These are phyloP conservation scores for Embiotoca jacksoni DNA, from an alignment of 2,113 vertebrate species.

Conservation along the genomic window DNA sequence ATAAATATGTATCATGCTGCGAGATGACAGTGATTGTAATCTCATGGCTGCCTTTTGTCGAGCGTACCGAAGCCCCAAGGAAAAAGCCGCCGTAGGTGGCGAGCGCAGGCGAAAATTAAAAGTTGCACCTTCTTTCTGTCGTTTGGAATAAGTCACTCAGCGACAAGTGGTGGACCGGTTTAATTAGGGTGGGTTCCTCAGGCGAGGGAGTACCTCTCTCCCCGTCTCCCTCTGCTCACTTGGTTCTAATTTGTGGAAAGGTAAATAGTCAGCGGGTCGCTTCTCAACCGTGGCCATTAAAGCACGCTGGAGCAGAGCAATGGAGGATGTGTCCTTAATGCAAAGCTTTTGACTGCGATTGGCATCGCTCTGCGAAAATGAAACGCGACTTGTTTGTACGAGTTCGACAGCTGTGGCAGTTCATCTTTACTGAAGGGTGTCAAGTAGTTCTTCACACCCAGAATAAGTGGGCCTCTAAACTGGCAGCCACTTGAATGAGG, in stretches of 20 bases:
- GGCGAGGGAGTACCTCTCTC: slow-evolving; percentile 3
- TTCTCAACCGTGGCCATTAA: slow-evolving; percentile 55
- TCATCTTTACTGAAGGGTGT: slow-evolving; percentile 58
- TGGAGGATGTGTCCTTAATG: slow-evolving; percentile 65
- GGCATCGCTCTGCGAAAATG: slow-evolving; percentile 47
- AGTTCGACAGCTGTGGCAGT: slow-evolving; percentile 69
- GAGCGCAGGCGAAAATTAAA: slow-evolving; percentile 47
- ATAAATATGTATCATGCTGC: slow-evolving; percentile 79
- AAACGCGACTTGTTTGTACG: slow-evolving; percentile 72
- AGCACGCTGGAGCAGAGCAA: slow-evolving; percentile 63
- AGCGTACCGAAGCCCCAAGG: slow-evolving; percentile 45
- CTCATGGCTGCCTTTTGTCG: slow-evolving; percentile 57
- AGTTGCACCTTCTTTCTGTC: slow-evolving; percentile 43
- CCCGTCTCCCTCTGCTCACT: neutral
- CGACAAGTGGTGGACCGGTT: slow-evolving; percentile 50
- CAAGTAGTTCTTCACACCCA: slow-evolving; percentile 68
- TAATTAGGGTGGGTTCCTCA: slow-evolving; percentile 66
- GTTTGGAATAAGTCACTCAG: slow-evolving; percentile 43
- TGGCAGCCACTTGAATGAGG: slow-evolving; percentile 52
- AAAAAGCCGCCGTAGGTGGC: slow-evolving; percentile 24
- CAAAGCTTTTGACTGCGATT: slow-evolving; percentile 67
- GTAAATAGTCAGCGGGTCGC: slow-evolving; percentile 74
- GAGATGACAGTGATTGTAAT: slow-evolving; percentile 71
- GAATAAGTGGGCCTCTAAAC: slow-evolving; percentile 64
- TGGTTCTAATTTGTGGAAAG: slow-evolving; percentile 65